Conservation (phyloP, 2,797 vertebrate species). For the Diglossa cyanea region DNA sequence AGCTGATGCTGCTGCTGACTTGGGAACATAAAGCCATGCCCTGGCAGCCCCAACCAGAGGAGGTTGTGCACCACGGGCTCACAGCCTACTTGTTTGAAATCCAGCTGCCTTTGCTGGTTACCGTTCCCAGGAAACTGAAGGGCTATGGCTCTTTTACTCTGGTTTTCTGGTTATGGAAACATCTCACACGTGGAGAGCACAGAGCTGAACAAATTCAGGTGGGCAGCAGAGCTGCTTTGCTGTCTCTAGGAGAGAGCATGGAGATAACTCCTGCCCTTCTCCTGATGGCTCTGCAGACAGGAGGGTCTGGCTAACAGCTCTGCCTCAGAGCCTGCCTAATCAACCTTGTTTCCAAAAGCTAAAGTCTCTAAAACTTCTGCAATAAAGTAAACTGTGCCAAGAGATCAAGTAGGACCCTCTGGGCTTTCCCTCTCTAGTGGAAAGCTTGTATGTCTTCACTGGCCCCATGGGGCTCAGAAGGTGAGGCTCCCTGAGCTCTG, state of each 20-base stretch:
- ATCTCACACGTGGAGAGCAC: not conserved
- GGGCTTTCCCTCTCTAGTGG: not conserved
- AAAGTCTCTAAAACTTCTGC: not conserved
- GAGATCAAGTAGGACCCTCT: not conserved
- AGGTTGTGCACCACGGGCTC: fast-evolving
- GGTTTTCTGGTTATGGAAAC: not conserved
- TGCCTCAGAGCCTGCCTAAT: not conserved
- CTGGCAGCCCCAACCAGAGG: not conserved
- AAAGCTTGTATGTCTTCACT: not conserved
- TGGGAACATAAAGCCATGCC: not conserved
- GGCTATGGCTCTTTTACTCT: not conserved
- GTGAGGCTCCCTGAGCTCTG: not conserved
- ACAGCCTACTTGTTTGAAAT: not conserved
- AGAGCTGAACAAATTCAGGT: not conserved
- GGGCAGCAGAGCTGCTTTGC: not conserved
- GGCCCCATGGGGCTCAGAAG: not conserved
- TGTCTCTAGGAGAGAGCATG: not conserved
- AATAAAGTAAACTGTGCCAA: not conserved
- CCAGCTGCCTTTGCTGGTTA: not conserved
- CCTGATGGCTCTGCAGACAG: not conserved
- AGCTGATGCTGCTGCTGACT: not conserved
- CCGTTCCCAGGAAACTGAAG: not conserved
- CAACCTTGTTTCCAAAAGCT: not conserved
- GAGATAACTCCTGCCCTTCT: not conserved
- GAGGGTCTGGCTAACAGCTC: not conserved